These are phyloP conservation scores for Danaus chrysippus DNA, from an alignment of 2,888 invertebrate species.

Conservation along the genomic window DNA sequence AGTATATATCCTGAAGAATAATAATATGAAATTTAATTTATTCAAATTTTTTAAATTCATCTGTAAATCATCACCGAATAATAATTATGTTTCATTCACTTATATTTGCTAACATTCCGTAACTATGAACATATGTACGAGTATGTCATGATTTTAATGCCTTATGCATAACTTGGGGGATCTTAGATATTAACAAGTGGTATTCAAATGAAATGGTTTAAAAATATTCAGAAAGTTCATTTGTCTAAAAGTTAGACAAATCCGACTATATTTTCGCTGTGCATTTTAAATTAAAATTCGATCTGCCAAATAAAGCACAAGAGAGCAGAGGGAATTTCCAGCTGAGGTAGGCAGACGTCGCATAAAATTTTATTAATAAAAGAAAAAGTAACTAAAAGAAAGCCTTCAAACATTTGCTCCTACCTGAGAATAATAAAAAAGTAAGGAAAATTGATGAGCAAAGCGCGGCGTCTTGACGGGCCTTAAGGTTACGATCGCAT, in stretches of 20 bases:
- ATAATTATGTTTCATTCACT: too few species aligned
- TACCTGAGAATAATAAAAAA: slow-evolving; percentile 58
- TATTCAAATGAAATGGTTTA: not conserved
- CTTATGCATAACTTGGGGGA: not conserved
- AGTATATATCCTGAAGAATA: too few species aligned
- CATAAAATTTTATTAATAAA: slow-evolving; percentile 70
- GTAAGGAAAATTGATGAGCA: slow-evolving; percentile 63
- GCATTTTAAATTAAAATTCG: slow-evolving; percentile 37
- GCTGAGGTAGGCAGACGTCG: slow-evolving; percentile 42
- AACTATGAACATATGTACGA: too few species aligned
- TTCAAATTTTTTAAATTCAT: too few species aligned
- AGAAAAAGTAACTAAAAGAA: slow-evolving; percentile 60
- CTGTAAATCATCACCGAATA: too few species aligned
- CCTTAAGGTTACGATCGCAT: slow-evolving; percentile 17
- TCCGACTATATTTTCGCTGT: slow-evolving; percentile 28
- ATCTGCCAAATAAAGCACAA: slow-evolving; percentile 43
- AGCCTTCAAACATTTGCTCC: slow-evolving; percentile 52
- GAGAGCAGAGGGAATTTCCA: slow-evolving; percentile 39
- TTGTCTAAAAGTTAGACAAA: slow-evolving; percentile 30
- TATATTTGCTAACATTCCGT: too few species aligned
- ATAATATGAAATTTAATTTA: too few species aligned
- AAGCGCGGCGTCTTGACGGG: slow-evolving; percentile 36
- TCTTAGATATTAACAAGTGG: not conserved
- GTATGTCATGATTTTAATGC: not conserved
- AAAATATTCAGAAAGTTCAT: slow-evolving; percentile 24